phyloP scores from a whole-genome alignment of 2,797 vertebrate genomes.

The Hydrophis major region DNA sequence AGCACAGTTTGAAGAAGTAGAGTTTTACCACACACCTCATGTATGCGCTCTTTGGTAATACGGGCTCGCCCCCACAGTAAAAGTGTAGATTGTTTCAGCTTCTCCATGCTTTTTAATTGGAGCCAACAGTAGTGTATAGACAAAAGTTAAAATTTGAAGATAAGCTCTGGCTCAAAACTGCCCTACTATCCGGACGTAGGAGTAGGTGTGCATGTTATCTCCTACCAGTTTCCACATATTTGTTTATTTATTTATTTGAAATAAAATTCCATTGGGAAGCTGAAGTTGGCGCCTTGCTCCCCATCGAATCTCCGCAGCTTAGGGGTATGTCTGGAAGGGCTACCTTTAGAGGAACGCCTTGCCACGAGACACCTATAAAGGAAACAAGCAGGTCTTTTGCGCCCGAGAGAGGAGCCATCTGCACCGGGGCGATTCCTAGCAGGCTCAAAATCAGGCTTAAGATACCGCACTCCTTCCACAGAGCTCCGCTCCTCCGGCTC shows the following conservation, averaged over 20 bases:
- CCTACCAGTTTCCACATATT: background rate
- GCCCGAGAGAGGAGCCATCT: background rate
- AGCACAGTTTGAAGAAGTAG: background rate
- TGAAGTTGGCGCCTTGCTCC: background rate
- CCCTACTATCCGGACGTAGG: background rate
- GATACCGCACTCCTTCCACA: background rate
- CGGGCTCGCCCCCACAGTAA: background rate
- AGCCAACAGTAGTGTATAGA: background rate
- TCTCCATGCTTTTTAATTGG: background rate
- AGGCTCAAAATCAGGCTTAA: background rate
- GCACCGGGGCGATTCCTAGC: background rate
- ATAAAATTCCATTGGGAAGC: background rate
- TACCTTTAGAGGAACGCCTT: background rate
- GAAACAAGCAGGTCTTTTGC: background rate
- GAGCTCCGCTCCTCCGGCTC: background rate
- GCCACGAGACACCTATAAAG: background rate
- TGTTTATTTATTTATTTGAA: background rate
- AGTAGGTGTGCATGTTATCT: background rate
- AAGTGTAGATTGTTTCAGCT: too few relatives aligned
- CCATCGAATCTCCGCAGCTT: background rate
- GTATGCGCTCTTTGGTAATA: background rate
- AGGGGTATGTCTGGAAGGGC: background rate
- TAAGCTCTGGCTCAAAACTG: background rate
- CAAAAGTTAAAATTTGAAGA: background rate
- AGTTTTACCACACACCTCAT: background rate